A percentile compares a stretch with the other conserved stretches of the same genome.
phyloP scores from a whole-genome alignment of 2,888 invertebrate species.

The Seira musarum region DNA sequence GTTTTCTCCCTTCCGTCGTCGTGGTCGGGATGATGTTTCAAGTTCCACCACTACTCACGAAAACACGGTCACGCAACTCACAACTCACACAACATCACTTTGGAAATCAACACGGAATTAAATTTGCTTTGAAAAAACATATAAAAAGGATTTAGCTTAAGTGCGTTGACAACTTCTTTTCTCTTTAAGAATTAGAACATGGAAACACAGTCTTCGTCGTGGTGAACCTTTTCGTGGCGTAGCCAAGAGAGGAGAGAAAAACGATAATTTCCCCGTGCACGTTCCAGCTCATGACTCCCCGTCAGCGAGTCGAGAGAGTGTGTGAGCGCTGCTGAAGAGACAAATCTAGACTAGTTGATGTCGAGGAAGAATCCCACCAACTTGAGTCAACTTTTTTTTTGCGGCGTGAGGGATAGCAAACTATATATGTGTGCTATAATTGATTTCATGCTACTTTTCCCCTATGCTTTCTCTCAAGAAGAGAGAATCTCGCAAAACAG shows the following conservation, averaged over 20 bases:
- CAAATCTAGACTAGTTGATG: slow-evolving; percentile 51
- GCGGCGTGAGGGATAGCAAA: slow-evolving; percentile 30
- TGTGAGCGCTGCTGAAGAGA: slow-evolving; percentile 42
- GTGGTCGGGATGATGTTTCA: too few relatives aligned
- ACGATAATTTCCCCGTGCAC: background rate
- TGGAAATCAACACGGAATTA: slow-evolving; percentile 5
- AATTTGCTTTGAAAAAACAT: background rate
- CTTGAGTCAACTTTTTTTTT: slow-evolving; percentile 40
- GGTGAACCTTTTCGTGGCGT: background rate
- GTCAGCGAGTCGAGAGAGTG: background rate
- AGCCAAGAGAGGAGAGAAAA: background rate
- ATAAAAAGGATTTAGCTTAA: background rate
- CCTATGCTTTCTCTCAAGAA: slow-evolving; percentile 34
- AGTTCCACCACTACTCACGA: background rate
- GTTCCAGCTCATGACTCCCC: slow-evolving; percentile 6
- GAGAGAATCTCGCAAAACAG: too few relatives aligned
- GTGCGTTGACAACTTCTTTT: slow-evolving; percentile 3
- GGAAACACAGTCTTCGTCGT: background rate
- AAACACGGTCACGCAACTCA: slow-evolving; percentile 5
- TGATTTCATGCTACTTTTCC: slow-evolving; percentile 25
- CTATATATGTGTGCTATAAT: slow-evolving; percentile 26
- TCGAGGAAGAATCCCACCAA: slow-evolving; percentile 29
- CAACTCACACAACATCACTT: background rate
- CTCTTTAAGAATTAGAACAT: background rate
- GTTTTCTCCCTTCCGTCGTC: too few relatives aligned